Evolutionary conservation across 2,113 vertebrate species (phyloP), one percentile per base, ranked within the genome.

Genomic region (Tor tambroides): DNA sequence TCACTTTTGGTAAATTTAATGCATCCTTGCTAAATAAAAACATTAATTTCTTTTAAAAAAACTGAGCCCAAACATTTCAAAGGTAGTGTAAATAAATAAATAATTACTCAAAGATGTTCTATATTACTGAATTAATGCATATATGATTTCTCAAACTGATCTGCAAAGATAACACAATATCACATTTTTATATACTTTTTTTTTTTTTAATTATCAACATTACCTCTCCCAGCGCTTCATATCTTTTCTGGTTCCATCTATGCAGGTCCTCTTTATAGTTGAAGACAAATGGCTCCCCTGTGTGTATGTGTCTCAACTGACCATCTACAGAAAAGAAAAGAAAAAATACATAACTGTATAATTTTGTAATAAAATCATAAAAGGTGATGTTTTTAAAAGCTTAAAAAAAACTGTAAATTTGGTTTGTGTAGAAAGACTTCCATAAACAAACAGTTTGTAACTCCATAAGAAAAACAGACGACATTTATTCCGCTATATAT

Each of bases 181-280:
- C 32, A 72, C 35, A 12, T 46, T 41, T 17, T 46, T 26, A 43
- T 26, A 0, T 26, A 49, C n/a, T n/a, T n/a, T n/a, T n/a, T n/a
- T n/a, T n/a, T n/a, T 49, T 85, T 12, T 10, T 85, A 56, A 80
- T 65, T 5, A 61, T 65, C 69, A 14, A 38, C 38, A 21, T 89
- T 96, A 99, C 98, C 97, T 99, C 98, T 94, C 98, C 98, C 26
- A 99, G 96, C 84, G 98, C 98, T 93, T 99, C 98, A 12, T 99
- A 99, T 87, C 98, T 95, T 90, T 99, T 99, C 91, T 99, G 98
- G 91, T 99, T 99, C 98, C 98, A 99, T 87, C 98, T 96, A 89
- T 99, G 98, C 89, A 99, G 96, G 90, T 98, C 97, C 94, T 99
- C 97, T 86, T 97, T 96, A 89, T 96, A 97, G 91, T 99, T 99